Conservation (phyloP, 2,113 vertebrate species). For the Lampris megalopsis region DNA sequence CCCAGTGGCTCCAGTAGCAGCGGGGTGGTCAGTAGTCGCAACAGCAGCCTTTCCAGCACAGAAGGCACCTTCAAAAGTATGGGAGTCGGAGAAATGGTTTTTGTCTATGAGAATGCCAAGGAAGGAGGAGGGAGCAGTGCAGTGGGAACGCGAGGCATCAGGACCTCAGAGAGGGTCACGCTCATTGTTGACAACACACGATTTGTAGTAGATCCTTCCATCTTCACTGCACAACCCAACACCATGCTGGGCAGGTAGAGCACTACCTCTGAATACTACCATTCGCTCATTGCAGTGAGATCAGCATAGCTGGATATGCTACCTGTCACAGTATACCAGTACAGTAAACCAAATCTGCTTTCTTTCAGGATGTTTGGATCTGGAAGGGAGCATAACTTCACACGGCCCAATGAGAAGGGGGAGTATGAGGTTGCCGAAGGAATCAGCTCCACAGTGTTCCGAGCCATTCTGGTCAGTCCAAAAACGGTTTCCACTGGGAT, state of each 20-base stretch:
- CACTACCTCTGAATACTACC: neutral
- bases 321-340: constrained; percentile 8
- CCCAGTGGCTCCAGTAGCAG: constrained; percentile 91
- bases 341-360: constrained; percentile 25
- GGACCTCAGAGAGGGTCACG: constrained; percentile 93
- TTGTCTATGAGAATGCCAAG: constrained; percentile 94
- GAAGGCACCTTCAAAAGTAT: constrained; percentile 91
- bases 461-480: constrained; percentile 93
- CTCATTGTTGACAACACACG: constrained; percentile 98
- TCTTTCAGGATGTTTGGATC: constrained; percentile 96
- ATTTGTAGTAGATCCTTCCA: constrained; percentile 97
- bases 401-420: constrained; percentile 97
- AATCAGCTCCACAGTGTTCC: constrained; percentile 97
- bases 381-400: constrained; percentile 98
- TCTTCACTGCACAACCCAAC: constrained; percentile 98
- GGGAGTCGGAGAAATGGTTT: constrained; percentile 92
- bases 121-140: constrained; percentile 78
- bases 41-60: constrained; percentile 92
- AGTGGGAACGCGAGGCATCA: constrained; percentile 83
- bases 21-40: constrained; percentile 90
- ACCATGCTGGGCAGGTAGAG: constrained; percentile 98
- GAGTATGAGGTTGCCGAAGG: constrained; percentile 98
- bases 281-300: neutral
- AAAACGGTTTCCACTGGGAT: no score
- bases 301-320: neutral